These are phyloP conservation scores for Chaetodon trifascialis DNA, from an alignment of 2,113 vertebrate species.

Conservation along the genomic window DNA sequence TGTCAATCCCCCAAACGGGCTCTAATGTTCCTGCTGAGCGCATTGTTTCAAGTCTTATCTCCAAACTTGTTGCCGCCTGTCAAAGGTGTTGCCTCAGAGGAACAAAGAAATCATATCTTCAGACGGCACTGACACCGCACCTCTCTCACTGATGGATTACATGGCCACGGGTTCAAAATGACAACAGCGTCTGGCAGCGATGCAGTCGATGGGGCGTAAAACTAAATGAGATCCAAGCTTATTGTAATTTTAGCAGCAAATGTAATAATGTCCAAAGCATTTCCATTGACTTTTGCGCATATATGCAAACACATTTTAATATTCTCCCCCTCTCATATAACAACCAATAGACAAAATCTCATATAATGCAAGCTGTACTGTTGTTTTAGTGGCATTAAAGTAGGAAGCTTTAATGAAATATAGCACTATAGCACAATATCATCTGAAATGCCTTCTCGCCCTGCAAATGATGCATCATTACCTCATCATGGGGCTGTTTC, in stretches of 20 bases:
- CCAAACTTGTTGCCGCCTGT: slow-evolving; percentile 56
- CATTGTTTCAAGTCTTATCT: slow-evolving; percentile 66
- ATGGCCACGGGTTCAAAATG: slow-evolving; percentile 41
- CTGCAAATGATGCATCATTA: not conserved
- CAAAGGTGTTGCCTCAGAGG: slow-evolving; percentile 65
- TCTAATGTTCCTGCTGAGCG: slow-evolving; percentile 28
- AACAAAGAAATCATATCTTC: slow-evolving; percentile 63
- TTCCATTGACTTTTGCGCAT: not conserved
- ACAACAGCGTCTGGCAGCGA: slow-evolving; percentile 41
- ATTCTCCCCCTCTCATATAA: not conserved
- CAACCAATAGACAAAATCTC: not conserved
- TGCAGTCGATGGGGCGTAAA: slow-evolving; percentile 22
- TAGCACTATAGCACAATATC: not conserved
- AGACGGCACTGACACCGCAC: slow-evolving; percentile 38
- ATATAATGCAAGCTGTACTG: not conserved
- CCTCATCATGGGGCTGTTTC: not conserved
- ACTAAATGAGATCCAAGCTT: slow-evolving; percentile 13
- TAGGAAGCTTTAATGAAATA: too few species aligned
- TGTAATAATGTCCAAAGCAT: not conserved
- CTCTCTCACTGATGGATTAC: slow-evolving; percentile 61
- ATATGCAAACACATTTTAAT: not conserved
- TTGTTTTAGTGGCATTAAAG: too few species aligned
- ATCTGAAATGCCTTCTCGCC: not conserved
- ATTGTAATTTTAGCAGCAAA: not conserved
- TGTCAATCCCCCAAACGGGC: slow-evolving; percentile 47